Evolutionary conservation across 2,113 vertebrate species (phyloP), one percentile per base, ranked within the genome.

Genomic region (Campylomormyrus tamandua): DNA sequence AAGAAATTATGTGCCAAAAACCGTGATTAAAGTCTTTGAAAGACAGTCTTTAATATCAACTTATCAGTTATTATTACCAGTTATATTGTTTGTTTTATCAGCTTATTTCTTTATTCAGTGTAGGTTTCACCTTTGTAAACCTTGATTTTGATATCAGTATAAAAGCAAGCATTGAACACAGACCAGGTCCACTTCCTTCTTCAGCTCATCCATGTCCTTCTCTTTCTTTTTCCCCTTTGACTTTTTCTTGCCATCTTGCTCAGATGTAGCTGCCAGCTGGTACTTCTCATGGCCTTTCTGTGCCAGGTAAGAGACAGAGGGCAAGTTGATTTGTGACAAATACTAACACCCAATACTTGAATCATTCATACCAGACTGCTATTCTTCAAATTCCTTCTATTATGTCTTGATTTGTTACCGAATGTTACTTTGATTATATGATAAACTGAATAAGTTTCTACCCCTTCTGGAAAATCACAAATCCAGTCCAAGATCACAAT

Each of bases 271-370:
- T 3, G 98, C 98, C 46, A 98, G 96, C 92, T 99, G 98, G 97
- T 99, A 99, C 86, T 99, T 98, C 93, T 99, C 98, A 80, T 96
- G 94, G 96, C 98, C 98, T 92, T 96, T 96, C 98, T 99, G 91
- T 17, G 91, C 84, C 19, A n/a, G 52, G 66, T 58, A 19, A 80
- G 3, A 4, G 19, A 85, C 21, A 17, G 85, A 87, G 50, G 50
- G 15, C n/a, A 53, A 53, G 50, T 53, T 15, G 8, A 46, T 27
- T 13, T 86, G 48, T 27, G 45, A 27, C 13, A 86, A 45, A 83
- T 39, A 21, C 17, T 21, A 39, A 45, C 7, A 83, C 2, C 3
- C 46, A 85, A 86, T 45, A 31, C 48, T 83, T 5, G 7, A 45
- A 48, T 45, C 39, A 10, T 48, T 84, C 83, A 84, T 21, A 84